Evolutionary conservation across 2,113 vertebrate genomes (phyloP), one percentile per base, ranked within the genome.

Genomic region (Sylvietta virens): DNA sequence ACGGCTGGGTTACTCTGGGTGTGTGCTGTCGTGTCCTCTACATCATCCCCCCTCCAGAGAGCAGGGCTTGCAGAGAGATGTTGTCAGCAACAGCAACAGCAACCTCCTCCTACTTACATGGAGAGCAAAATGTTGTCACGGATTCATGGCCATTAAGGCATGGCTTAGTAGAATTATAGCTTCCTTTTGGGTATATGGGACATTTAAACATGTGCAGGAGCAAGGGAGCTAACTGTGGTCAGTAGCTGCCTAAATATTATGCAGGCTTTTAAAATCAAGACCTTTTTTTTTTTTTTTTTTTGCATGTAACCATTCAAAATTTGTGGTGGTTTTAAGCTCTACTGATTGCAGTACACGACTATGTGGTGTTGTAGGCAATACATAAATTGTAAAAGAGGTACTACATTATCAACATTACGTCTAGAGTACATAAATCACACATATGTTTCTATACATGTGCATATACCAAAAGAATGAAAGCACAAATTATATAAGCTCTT

Each of bases 91-190:
- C 17, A 45, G 6, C 7, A n/a, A 0, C n/a, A 80, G 8, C 7
- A 31, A 2, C 4, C 1, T 78, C 13, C 15, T 56, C 13, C 13
- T 51, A 19, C 0, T 0, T 10, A 37, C 7, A 33, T 2, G 8
- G 2, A 74, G 5, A 11, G 19, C 8, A 81, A 85, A 47, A 44
- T 56, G 58, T 31, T 62, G 6, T 35, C 51, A 31, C n/a, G 15
- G 1, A 6, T 70, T 80, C 2, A 2, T 40, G 27, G 7, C 4
- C 18, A 22, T 39, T 81, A 21, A 70, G 33, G 13, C 10, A 13
- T 9, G 19, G 2, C 37, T 82, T 44, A 37, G 5, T 12, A 47
- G 30, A 37, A 13, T 6, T 28, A 28, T 42, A 12, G 5, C 5
- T 80, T 92, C 20, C 31, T 80, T 88, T 69, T 72, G 27, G 9